Evolutionary conservation across 2,888 invertebrate genomes (phyloP), one percentile per base, ranked within the genome.

Genomic region (Copidosoma aretas): DNA sequence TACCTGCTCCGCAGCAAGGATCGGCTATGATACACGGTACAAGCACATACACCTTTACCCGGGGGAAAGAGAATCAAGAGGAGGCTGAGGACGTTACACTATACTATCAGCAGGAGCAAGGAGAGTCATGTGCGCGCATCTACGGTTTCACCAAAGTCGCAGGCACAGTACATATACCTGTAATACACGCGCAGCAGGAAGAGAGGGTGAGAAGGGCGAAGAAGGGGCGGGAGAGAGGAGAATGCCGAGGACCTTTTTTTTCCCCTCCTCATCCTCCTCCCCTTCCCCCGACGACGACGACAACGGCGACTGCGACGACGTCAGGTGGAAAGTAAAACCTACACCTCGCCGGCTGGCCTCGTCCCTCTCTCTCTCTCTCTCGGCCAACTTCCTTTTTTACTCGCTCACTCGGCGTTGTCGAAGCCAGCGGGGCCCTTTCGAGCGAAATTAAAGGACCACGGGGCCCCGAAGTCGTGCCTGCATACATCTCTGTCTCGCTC

Each of bases 291-390:
- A n/a, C n/a, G n/a, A n/a, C n/a, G n/a, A 8, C 32, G 32, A 32
- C 32, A 32, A 32, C 32, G 32, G 4, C 32, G 32, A 8, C n/a
- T n/a, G n/a, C n/a, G n/a, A 19, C 66, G 66, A 71, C 70, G 71
- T 73, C 75, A 75, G 75, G 74, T 76, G 75, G 70, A 71, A 72
- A 61, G 67, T 64, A 71, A 71, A 67, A 61, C 67, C 67, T 41
- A 58, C 19, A 43, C 19, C n/a, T 41, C 1, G 25, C 19, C 17
- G 39, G 51, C 19, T 22, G 39, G 51, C 56, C 46, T 25, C 43
- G 43, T 46, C 8, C 17, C 3, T 46, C 32, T 32, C 32, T 32
- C 32, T 24, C 64, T 17, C 15, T 14, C 43, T 15, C 41, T 22
- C 56, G 41, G 15, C 12, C 21, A 58, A 24, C 46, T 21, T 22